These are phyloP conservation scores for Mythimna pallens DNA, from an alignment of 2,888 invertebrate genomes.

Conservation along the genomic window DNA sequence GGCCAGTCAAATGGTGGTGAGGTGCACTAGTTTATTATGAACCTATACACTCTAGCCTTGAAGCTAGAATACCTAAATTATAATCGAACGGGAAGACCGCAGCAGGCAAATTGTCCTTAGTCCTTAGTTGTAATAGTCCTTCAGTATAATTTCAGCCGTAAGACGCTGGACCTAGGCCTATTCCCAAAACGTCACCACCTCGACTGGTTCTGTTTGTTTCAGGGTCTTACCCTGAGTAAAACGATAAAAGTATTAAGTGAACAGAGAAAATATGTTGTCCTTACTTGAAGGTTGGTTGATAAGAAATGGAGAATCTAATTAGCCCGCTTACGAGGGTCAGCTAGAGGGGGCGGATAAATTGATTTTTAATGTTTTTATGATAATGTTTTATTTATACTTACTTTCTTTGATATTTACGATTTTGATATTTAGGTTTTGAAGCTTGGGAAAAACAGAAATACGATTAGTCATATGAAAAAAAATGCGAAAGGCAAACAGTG, in stretches of 20 bases:
- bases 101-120: too few relatives aligned
- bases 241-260: not conserved
- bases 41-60: too few relatives aligned
- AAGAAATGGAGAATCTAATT: conserved; percentile 26
- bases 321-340: conserved; percentile 25
- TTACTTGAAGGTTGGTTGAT: conserved; percentile 15
- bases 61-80: too few relatives aligned
- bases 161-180: too few relatives aligned
- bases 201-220: not conserved
- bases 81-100: too few relatives aligned
- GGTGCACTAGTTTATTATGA: too few relatives aligned
- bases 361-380: conserved; percentile 18
- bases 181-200: not conserved
- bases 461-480: not conserved
- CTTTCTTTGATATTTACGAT: too few relatives aligned
- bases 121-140: too few relatives aligned
- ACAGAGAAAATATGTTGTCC: conserved; percentile 2
- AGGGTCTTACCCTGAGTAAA: not conserved
- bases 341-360: conserved; percentile 5
- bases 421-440: not conserved
- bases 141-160: too few relatives aligned
- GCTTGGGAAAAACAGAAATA: not conserved
- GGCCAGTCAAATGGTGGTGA: too few relatives aligned
- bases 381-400: not conserved
- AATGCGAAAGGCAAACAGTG: too few relatives aligned